Evolutionary conservation across 2,888 invertebrate species (phyloP).

Genomic region (Rhagonycha fulva): DNA sequence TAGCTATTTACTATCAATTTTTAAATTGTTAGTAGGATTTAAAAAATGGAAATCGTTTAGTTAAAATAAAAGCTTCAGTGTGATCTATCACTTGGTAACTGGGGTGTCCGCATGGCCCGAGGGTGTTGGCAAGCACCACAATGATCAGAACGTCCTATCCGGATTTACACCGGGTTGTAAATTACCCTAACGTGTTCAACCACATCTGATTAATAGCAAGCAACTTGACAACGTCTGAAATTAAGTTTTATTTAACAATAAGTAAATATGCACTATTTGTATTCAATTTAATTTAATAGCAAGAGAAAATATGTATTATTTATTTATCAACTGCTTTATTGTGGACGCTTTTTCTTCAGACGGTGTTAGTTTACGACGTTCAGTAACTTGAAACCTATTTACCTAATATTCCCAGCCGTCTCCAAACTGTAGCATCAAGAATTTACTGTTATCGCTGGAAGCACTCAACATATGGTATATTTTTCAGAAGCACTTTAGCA

Average conservation of each 20-base stretch:
- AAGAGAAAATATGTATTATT: background rate
- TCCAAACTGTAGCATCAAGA: slow-evolving; percentile 32
- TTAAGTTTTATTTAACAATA: slow-evolving; percentile 19
- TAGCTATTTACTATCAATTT: background rate
- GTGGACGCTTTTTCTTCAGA: slow-evolving; percentile 10
- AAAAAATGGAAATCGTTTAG: slow-evolving; percentile 14
- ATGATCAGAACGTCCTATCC: slow-evolving; percentile 25
- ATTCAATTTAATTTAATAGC: background rate
- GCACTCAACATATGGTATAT: slow-evolving; percentile 44
- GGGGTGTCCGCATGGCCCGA: slow-evolving; percentile 28
- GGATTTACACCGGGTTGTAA: slow-evolving; percentile 30
- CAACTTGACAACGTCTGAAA: slow-evolving; percentile 30
- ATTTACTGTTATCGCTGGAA: slow-evolving; percentile 43
- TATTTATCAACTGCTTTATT: background rate
- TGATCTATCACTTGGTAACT: slow-evolving; percentile 25
- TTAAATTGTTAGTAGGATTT: background rate
- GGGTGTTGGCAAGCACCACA: slow-evolving; percentile 29
- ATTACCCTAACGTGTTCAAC: slow-evolving; percentile 24
- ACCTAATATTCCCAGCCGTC: slow-evolving; percentile 25
- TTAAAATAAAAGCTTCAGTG: slow-evolving; percentile 18
- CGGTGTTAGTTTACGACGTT: slow-evolving; percentile 16
- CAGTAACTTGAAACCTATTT: slow-evolving; percentile 19
- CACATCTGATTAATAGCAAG: slow-evolving; percentile 28
- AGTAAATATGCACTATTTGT: slow-evolving; percentile 9
- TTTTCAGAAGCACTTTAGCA: slow-evolving; percentile 40